Base-by-base conservation (phyloP, 2,888 invertebrate genomes). In the Cremastinae sp. region DNA sequence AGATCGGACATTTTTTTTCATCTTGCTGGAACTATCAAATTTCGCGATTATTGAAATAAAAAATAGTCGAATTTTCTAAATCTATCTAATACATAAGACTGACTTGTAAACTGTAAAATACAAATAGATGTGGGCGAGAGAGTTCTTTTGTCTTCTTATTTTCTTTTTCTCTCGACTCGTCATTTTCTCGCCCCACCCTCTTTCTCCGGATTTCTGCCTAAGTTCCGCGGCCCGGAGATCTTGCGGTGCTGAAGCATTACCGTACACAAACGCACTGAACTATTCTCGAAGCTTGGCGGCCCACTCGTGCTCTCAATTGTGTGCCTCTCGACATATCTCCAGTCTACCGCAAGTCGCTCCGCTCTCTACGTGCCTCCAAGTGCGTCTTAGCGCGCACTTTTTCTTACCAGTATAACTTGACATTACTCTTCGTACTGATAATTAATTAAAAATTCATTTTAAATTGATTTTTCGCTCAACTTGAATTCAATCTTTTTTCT, bases 221-320 rank as follows among this genome's bases (percentile, higher is more conserved):
- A 53, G 70, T 18, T 61, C 28, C 70, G 20, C 43, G 35, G 35
- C 59, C 28, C 28, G 28, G 28, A 28, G 28, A 71, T 49, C 66
- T 68, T 56, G 56, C 43, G 62, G 39, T 28, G n/a, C n/a, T n/a
- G 49, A 69, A 73, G 41, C 59, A 41, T 59, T 69, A n/a, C 69
- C 75, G 75, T 78, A 61, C 53, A 70, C 45, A 53, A 53, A 55
- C 56, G 78, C 79, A 56, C 56, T 77, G 76, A 81, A 85, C 85
- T 85, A 85, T 85, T 85, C 85, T 84, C 80, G 85, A 85, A 81
- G 80, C 79, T 80, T 80, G 79, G 77, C 79, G 79, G 77, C 79
- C 82, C 78, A 66, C 68, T 62, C 66, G 72, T 72, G 74, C 73
- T 72, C 77, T 76, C 80, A 78, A 80, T 49, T 53, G 43, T 53